Evolutionary conservation across 2,888 invertebrate genomes (phyloP), one percentile per base, ranked within the genome.

Genomic region (Dromius quadrimaculatus): DNA sequence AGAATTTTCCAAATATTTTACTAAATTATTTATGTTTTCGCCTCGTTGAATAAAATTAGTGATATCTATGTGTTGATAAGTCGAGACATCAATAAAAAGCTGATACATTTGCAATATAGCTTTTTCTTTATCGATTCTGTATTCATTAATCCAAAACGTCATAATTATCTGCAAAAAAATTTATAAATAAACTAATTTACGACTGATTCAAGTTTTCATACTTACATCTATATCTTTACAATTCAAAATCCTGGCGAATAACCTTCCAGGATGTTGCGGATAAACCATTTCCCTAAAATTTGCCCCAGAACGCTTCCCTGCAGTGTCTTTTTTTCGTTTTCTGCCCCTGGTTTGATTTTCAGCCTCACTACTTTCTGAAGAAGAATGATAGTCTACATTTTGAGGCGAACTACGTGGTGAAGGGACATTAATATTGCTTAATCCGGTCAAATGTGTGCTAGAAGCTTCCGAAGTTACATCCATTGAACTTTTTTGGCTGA

Each of bases 1-100:
- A 4, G 4, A 2, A 4, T 47, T 11, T 19, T 47, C 47, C 36
- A 59, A 23, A 36, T 59, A 20, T 19, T 9, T 1, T 5, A 59
- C 20, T 2, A 59, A 34, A 1, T 59, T n/a, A 1, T 36, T 9
- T 36, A 59, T 11, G 4, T 59, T 20, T n/a, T 36, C 15, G 5
- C n/a, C 15, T 36, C 19, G 34, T 19, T 28, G 2, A 54, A 13
- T 36, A 19, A 59, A n/a, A 11, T 34, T 11, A 43, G 8, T 34
- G 1, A 62, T 11, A 23, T 62, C 15, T 20, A 62, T 23, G 13
- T 62, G 38, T 23, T 62, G 62, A 43, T 41, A 62, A 13, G 28
- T 11, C 22, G 23, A 22, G 11, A 62, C 1, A 43, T 62, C 62
- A 6, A 62, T 20, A 22, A 20, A 62, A 3, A 62, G n/a, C 11